A percentile compares a stretch with the other conserved stretches of the same genome.
phyloP scores from a whole-genome alignment of 1,140 invertebrate species.

The Vollenhovia emeryi region DNA sequence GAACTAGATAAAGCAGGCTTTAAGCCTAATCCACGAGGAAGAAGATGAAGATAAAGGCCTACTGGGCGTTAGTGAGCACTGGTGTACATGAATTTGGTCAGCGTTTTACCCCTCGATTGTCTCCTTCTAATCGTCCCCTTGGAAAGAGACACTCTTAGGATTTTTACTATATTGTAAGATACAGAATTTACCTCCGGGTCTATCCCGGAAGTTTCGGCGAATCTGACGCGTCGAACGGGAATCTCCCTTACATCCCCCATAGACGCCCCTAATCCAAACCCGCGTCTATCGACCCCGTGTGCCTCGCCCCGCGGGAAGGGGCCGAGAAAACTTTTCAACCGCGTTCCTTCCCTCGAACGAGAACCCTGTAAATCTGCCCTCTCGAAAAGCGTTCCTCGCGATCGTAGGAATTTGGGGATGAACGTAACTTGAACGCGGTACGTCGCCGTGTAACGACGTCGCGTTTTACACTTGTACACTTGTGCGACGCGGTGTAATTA shows the following conservation, averaged over 20 bases:
- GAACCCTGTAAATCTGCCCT: background rate
- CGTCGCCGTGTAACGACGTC: background rate
- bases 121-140: too few species aligned
- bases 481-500: background rate
- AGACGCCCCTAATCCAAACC: constrained; percentile 21
- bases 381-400: background rate
- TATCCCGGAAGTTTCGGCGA: constrained; percentile 12
- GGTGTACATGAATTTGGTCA: too few species aligned
- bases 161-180: too few species aligned
- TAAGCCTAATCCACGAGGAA: too few species aligned
- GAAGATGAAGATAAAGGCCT: too few species aligned
- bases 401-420: background rate
- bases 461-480: background rate
- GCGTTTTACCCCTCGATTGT: too few species aligned
- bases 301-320: background rate
- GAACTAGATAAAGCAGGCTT: too few species aligned
- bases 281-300: constrained; percentile 1
- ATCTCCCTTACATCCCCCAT: background rate
- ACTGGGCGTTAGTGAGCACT: too few species aligned
- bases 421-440: background rate
- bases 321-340: constrained; percentile 6
- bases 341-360: background rate
- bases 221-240: constrained; percentile 32
- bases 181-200: too few species aligned
- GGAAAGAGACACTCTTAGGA: too few species aligned